Evolutionary conservation across 1,140 invertebrate genomes (phyloP), one percentile per base, ranked within the genome.

Genomic region (Conus betulinus): DNA sequence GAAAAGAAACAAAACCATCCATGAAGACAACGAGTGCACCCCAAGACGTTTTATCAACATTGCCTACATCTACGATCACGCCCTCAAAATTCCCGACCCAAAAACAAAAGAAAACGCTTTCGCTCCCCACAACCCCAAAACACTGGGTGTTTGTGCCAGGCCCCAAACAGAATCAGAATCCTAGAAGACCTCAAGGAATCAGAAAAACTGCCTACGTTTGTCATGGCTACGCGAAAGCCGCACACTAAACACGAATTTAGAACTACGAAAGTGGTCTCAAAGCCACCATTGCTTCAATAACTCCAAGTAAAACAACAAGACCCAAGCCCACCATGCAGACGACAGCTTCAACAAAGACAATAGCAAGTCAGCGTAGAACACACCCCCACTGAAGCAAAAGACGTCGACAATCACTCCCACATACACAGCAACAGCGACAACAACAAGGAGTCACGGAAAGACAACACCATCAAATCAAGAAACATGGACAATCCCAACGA

Each of bases 241-340:
- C 17, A 71, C 1, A 71, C 6, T 13, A 71, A 20, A n/a, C 67
- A 79, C 27, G 25, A 79, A 0, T 11, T 10, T 8, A 51, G 27
- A 79, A 79, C 13, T 17, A 8, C 57, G 57, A 60, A 8, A 60
- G 8, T 60, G 15, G 57, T 60, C 15, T 15, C 57, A 27, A 81
- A 10, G 11, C n/a, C 5, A 81, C 78, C 78, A 81, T 13, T 55
- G 20, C 51, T 10, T 15, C 15, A 17, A 81, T 52, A 55, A 55
- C 39, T 55, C 81, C 81, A 55, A 78, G n/a, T 13, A n/a, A 74
- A 25, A 74, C 7, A 74, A 63, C 84, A 60, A 85, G 57, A 67
- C 20, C n/a, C 55, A 67, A 23, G 6, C 17, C 84, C 5, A 25
- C 57, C 13, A 17, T 25, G 8, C 23, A n/a, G 4, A 85, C 57